Evolutionary conservation across 1,140 invertebrate genomes (phyloP), one percentile per base, ranked within the genome.

Genomic region (Saccostrea cuccullata): DNA sequence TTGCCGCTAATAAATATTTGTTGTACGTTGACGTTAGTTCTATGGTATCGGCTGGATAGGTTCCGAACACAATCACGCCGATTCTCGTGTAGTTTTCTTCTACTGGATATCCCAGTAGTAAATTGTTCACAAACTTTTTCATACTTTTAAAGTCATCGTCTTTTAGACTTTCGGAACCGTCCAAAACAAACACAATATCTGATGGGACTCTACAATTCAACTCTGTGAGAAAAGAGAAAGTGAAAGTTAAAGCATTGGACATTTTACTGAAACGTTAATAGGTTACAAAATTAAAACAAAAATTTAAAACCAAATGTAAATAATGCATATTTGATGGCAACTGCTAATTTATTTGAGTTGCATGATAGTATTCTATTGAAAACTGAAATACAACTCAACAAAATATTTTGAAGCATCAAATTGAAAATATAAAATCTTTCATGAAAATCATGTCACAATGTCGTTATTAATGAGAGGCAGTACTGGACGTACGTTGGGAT

Each of bases 121-220:
- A 23, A 60, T 87, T 30, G 13, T 82, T 47, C 36, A 89, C 88
- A 55, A 89, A 89, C 12, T 84, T 60, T 84, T 89, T 89, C 47
- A 86, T 85, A 17, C 58, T 83, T n/a, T 70, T 84, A 47, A 89
- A 89, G 60, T 89, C 86, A 3, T 58, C 55, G 13, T 73, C 82
- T 56, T 84, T 87, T 11, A 89, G 82, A 85, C 88, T 89, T 55
- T 89, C 88, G 0, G 88, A 89, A 17, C 88, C 88, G 82, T 89
- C 88, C 8, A 89, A 26, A 13, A 89, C 88, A 26, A 87, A 89
- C 8, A 89, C 85, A 0, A 89, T 55, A 55, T 89, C 88, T 1
- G 82, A 84, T 13, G 85, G 88, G 3, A 89, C 88, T 55, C 82
- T 47, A 55, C 88, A 89, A 8, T 67, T 86, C 11, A 85, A 60